Evolutionary conservation across 2,888 invertebrate genomes (phyloP), one percentile per base, ranked within the genome.

Genomic region (Drosophila putrida): DNA sequence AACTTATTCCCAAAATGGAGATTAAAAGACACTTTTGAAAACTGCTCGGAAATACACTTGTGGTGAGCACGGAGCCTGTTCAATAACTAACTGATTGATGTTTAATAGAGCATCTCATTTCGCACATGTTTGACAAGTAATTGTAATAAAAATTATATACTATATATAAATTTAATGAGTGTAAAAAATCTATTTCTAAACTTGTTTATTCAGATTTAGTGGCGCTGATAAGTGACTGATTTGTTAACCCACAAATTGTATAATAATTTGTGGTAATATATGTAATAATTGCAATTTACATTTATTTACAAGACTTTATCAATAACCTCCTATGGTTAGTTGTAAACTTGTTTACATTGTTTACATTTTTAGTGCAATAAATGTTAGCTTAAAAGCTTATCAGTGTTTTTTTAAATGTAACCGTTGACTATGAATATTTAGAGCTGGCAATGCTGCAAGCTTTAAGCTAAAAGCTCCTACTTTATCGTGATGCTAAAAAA

Each of bases 41-140:
- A 67, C 46, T 72, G 57, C 55, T 68, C 33, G 41, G 15, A 38
- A 11, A 51, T 70, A 36, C 63, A 82, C 69, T 65, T 69, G 77
- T 73, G 69, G 55, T 59, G 80, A 31, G 63, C 71, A 41, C 80
- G 79, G 77, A 78, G 84, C 73, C 89, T 80, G 59, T 74, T 76
- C 77, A 80, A 81, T 70, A 83, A 91, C 91, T 90, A 83, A 91
- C 90, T 90, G 82, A 83, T 87, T 76, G 76, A 79, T 82, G 69
- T 63, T 74, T 78, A 65, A 49, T 63, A 36, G 51, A 66, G 70
- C 79, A 78, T 73, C 72, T 61, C 15, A 28, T 36, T n/a, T 28
- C 33, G 35, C 44, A 51, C 27, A 64, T 49, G 75, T n/a, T 35
- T 61, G 47, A 60, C 64, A 20, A 64, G 61, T 15, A 50, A 36